Percentiles rank a stretch among this genome's conserved stretches.
phyloP scores from a whole-genome alignment of 2,113 vertebrate genomes.

The Myiozetetes cayanensis region DNA sequence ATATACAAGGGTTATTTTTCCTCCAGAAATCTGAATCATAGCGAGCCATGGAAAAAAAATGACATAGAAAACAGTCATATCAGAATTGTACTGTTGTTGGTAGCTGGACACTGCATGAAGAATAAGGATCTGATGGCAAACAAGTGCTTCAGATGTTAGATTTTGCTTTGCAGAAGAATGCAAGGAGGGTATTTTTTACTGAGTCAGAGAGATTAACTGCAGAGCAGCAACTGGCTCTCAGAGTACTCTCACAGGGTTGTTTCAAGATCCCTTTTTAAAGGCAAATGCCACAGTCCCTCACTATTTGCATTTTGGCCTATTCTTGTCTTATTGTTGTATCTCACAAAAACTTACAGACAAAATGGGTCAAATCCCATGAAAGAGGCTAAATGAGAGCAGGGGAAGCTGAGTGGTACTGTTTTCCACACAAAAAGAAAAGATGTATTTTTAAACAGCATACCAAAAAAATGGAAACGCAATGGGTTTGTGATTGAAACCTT shows the following conservation, averaged over 20 bases:
- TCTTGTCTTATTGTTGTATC: neutral
- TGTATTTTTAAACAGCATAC: neutral
- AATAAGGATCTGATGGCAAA: neutral
- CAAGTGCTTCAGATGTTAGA: neutral
- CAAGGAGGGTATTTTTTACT: neutral
- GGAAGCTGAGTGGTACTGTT: neutral
- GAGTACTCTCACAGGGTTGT: rapidly evolving
- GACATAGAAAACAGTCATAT: neutral
- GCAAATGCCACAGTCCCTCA: neutral
- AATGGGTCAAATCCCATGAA: neutral
- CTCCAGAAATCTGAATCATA: neutral
- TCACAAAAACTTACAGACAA: neutral
- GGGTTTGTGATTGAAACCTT: neutral
- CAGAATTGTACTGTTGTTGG: neutral
- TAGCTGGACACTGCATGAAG: neutral
- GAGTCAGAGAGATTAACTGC: neutral
- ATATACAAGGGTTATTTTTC: rapidly evolving
- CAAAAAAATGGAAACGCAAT: neutral
- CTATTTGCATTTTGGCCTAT: neutral
- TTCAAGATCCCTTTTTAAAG: neutral
- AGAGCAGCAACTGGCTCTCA: neutral
- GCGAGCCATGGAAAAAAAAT: neutral
- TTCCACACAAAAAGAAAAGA: neutral
- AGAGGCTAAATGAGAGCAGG: neutral
- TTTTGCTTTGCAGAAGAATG: neutral